Percentiles rank a stretch among this genome's conserved stretches.
phyloP scores from a whole-genome alignment of 2,888 invertebrate genomes.

The Cephalotes varians region DNA sequence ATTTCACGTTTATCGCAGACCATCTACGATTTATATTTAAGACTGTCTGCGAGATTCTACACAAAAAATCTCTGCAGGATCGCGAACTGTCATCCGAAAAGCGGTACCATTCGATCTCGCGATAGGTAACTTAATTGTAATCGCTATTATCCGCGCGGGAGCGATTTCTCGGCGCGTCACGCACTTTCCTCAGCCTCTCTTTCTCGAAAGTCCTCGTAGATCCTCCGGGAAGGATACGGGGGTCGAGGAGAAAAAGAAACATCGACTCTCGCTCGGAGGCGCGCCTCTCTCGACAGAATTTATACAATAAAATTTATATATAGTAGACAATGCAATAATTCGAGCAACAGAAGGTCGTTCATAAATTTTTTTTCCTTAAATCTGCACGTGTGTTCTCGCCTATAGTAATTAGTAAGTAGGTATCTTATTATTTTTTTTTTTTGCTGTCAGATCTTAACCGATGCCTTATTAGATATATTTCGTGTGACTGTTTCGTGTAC shows the following conservation, averaged over 20 bases:
- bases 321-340: constrained; percentile 81
- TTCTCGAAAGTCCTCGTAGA: constrained; percentile 31
- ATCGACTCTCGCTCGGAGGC: constrained; percentile 78
- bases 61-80: background rate
- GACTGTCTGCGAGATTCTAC: background rate
- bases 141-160: background rate
- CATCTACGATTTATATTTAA: background rate
- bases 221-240: constrained; percentile 9
- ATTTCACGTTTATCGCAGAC: background rate
- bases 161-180: background rate
- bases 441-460: constrained; percentile 81
- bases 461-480: constrained; percentile 77
- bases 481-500: constrained; percentile 58
- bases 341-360: constrained; percentile 81
- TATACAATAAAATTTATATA: constrained; percentile 83
- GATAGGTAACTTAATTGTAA: background rate
- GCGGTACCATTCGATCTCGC: background rate
- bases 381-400: constrained; percentile 65
- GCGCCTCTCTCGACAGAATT: constrained; percentile 79
- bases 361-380: constrained; percentile 67
- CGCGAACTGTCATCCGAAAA: background rate
- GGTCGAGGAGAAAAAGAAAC: constrained; percentile 61
- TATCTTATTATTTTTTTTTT: constrained; percentile 74
- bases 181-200: constrained; percentile 30
- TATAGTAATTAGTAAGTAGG: constrained; percentile 73